Conservation (phyloP, 2,113 vertebrate genomes). For the Stegostoma tigrinum region DNA sequence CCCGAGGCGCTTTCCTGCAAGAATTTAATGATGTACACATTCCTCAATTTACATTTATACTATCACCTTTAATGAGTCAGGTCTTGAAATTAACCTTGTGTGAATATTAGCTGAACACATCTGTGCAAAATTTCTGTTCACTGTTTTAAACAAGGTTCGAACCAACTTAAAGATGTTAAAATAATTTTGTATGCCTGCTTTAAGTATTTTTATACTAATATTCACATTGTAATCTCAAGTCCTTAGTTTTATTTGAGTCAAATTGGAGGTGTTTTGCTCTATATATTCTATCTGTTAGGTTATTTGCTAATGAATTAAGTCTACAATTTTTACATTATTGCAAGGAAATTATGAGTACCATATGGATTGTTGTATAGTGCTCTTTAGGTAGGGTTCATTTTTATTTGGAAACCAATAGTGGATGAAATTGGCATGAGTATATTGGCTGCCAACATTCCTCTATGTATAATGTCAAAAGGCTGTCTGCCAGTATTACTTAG, state of each 20-base stretch:
- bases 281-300: neutral
- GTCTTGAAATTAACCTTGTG: neutral
- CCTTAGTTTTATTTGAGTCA: neutral
- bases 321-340: neutral
- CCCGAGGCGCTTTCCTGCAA: neutral
- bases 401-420: neutral
- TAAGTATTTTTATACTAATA: neutral
- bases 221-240: neutral
- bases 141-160: neutral
- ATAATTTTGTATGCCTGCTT: neutral
- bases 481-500: neutral
- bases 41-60: neutral
- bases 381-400: neutral
- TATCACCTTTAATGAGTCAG: neutral
- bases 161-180: neutral
- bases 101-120: neutral
- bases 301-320: neutral
- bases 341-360: neutral
- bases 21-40: neutral
- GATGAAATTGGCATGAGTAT: neutral
- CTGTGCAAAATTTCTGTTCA: neutral
- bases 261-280: neutral
- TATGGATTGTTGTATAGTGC: neutral
- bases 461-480: neutral
- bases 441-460: neutral